Base-by-base conservation (phyloP, 2,797 vertebrate species). In the Microctenopoma steveboyesi region DNA sequence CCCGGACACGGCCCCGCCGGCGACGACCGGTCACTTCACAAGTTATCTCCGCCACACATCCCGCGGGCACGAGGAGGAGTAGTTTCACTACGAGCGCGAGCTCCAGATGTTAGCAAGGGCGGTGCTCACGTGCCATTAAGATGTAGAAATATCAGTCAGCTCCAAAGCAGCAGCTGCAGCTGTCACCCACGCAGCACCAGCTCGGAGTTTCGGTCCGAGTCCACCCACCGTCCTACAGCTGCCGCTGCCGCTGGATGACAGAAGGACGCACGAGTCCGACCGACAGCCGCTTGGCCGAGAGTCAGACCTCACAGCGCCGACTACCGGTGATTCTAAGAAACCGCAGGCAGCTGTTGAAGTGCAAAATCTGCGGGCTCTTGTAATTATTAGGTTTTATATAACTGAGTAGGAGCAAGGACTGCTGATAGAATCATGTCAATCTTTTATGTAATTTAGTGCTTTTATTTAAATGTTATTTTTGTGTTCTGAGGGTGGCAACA, bases 21-120 rank as follows among this genome's bases (percentile, higher is more conserved):
- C 49, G 65, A 79, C 50, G 47, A 14, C 54, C 62, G 72, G 71
- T 84, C 68, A 78, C 81, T 83, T 70, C 81, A 68, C 70, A 68
- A 82, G 64, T 76, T 79, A 37, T 54, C 64, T 22, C 62, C 3
- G 63, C 54, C 5, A 14, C 52, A 28, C 75, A 49, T 74, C 55
- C 53, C 56, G 16, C 11, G n/a, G 40, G 5, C 56, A 57, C 12
- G 50, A 46, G 52, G 66, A 52, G 43, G 50, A 76, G 27, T n/a
- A 61, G 35, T 55, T 63, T 53, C 48, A n/a, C 76, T 72, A 9
- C n/a, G 49, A 27, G 65, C 64, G 43, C 54, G 69, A 50, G 65
- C 59, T 72, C 73, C 70, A 78, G 68, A 53, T 74, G 70, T 78
- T 18, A 12, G 8, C 1, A 50, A 48, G 64, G 69, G 58, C 52